These are phyloP conservation scores for Macroramphosus scolopax DNA, from an alignment of 2,797 vertebrate species.

Conservation along the genomic window DNA sequence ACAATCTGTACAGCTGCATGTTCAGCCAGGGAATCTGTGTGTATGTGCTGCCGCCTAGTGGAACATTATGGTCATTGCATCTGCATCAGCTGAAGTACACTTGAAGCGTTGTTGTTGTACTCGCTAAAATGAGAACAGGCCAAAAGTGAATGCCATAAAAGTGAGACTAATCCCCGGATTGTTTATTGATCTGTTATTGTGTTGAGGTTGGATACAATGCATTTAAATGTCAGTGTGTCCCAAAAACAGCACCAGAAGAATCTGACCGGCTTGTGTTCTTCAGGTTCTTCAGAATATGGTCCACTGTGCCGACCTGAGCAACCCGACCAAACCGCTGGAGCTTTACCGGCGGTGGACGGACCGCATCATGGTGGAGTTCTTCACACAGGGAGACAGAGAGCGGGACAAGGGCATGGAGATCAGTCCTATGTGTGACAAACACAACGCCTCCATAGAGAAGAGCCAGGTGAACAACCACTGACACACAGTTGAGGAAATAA, in stretches of 20 bases:
- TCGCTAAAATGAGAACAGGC: neutral
- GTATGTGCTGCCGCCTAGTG: constrained; percentile 41
- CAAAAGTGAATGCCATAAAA: too few species aligned
- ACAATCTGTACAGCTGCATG: too few species aligned
- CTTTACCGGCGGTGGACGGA: constrained; percentile 90
- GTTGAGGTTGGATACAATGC: too few species aligned
- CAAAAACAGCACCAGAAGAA: neutral
- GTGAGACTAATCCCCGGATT: neutral
- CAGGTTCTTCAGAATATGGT: constrained; percentile 95
- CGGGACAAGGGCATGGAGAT: constrained; percentile 90
- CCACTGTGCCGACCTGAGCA: constrained; percentile 92
- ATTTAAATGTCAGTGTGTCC: neutral
- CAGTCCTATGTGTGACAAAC: constrained; percentile 95
- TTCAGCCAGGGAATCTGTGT: constrained; percentile 2
- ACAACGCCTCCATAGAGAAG: constrained; percentile 90
- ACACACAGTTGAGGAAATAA: neutral
- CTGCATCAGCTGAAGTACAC: neutral
- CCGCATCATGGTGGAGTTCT: constrained; percentile 91
- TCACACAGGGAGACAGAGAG: constrained; percentile 88
- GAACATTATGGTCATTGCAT: constrained; percentile 17
- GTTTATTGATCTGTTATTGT: too few species aligned
- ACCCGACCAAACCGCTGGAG: constrained; percentile 91
- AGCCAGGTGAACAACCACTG: constrained; percentile 77
- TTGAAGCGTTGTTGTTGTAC: too few species aligned
- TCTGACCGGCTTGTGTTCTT: constrained; percentile 1